phyloP scores from a whole-genome alignment of 2,888 invertebrate species.

The Dasypolia templi region DNA sequence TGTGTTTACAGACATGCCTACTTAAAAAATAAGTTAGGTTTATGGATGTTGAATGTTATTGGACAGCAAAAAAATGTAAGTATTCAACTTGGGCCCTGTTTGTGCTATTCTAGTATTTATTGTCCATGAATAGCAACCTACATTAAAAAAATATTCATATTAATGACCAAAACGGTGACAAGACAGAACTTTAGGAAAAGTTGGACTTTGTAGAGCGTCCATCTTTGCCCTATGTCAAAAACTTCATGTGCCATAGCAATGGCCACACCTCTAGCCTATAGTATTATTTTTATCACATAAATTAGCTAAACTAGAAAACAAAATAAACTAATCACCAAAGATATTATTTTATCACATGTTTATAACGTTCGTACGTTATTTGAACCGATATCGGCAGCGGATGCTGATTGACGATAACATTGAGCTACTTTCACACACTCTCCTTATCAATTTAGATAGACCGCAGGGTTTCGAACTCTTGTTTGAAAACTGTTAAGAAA shows the following conservation, averaged over 20 bases:
- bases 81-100: background rate
- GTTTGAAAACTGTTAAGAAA: background rate
- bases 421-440: conserved; percentile 39
- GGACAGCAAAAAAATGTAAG: background rate
- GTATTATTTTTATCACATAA: background rate
- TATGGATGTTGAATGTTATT: background rate
- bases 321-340: conserved; percentile 18
- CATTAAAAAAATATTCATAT: too few species aligned
- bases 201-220: too few species aligned
- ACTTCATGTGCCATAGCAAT: background rate
- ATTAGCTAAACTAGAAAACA: conserved; percentile 6
- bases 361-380: conserved; percentile 28
- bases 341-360: conserved; percentile 34
- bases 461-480: background rate
- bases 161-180: background rate
- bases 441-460: conserved; percentile 43
- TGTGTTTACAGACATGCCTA: background rate
- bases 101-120: conserved; percentile 7
- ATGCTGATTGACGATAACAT: conserved; percentile 49
- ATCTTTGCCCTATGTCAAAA: background rate
- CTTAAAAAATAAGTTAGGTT: too few species aligned
- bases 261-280: background rate
- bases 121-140: background rate
- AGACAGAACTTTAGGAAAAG: background rate
- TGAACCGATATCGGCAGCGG: conserved; percentile 32